Percentiles rank a stretch among this genome's conserved stretches.
Evolutionary conservation across 2,797 vertebrate species (phyloP).

Genomic region (Poeciliopsis presidionis): DNA sequence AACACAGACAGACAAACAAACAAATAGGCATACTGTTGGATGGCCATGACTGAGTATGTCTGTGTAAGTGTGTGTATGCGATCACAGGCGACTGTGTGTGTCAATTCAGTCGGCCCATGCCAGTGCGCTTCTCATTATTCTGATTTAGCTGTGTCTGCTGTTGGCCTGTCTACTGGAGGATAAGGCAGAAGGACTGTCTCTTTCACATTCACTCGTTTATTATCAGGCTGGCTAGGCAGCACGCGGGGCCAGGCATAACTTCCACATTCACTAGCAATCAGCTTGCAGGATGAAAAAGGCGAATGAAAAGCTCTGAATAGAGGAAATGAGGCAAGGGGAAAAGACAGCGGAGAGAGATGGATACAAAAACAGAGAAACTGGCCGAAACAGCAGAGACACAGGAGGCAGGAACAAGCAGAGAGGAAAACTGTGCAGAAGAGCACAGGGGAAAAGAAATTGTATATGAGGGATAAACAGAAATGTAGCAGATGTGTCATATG

Average conservation of each 20-base stretch:
- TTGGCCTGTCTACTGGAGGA: slow-evolving; percentile 76
- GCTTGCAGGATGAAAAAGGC: slow-evolving; percentile 51
- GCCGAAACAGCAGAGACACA: slow-evolving; percentile 15
- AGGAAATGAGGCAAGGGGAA: slow-evolving; percentile 16
- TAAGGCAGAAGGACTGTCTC: slow-evolving; percentile 70
- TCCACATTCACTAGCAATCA: slow-evolving; percentile 65
- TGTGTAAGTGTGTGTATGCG: slow-evolving; percentile 22
- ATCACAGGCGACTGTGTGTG: slow-evolving; percentile 59
- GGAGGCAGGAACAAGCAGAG: slow-evolving; percentile 5
- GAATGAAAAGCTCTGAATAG: slow-evolving; percentile 44
- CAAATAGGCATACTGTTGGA: slow-evolving; percentile 68
- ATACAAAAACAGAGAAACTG: slow-evolving; percentile 39
- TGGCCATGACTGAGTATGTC: slow-evolving; percentile 45
- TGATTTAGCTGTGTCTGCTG: slow-evolving; percentile 79
- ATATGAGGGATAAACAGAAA: slow-evolving; percentile 5
- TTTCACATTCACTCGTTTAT: slow-evolving; percentile 69
- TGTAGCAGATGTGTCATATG: slow-evolving; percentile 1
- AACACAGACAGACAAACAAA: slow-evolving; percentile 76
- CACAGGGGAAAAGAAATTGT: slow-evolving; percentile 4
- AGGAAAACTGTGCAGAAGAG: background rate
- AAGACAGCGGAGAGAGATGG: slow-evolving; percentile 20
- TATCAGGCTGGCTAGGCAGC: slow-evolving; percentile 70
- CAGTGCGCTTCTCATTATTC: slow-evolving; percentile 82
- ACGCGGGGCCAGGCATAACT: slow-evolving; percentile 61
- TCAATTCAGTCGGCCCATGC: slow-evolving; percentile 73